phyloP scores from a whole-genome alignment of 92 coral and sea anemone genomes.

The Palythoa grandis region DNA sequence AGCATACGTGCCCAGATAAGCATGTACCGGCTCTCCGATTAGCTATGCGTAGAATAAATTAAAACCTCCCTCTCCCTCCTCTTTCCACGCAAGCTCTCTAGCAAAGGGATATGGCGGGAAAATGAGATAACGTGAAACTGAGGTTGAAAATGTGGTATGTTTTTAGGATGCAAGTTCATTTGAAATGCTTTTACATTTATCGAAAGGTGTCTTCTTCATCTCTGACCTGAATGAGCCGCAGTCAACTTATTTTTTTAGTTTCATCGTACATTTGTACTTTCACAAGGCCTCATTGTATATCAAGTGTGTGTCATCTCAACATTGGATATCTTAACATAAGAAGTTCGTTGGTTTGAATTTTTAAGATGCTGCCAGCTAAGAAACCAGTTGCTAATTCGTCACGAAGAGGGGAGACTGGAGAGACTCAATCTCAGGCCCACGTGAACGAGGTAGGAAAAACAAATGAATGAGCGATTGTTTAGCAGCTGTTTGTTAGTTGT shows the following conservation, averaged over 20 bases:
- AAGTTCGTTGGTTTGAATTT: neutral
- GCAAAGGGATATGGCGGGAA: too few species aligned
- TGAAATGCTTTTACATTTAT: too few species aligned
- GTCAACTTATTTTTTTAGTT: neutral
- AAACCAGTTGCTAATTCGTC: neutral
- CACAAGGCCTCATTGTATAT: neutral
- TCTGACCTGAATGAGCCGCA: too few species aligned
- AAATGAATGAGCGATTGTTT: neutral
- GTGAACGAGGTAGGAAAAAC: neutral
- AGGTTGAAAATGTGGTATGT: too few species aligned
- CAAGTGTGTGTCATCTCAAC: neutral
- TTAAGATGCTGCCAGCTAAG: constrained; percentile 9
- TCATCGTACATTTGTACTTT: neutral
- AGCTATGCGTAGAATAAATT: too few species aligned
- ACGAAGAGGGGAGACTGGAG: neutral
- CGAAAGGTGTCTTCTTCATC: too few species aligned
- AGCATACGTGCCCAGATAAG: too few species aligned
- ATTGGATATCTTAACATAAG: neutral
- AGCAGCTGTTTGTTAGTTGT: neutral
- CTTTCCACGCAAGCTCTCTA: too few species aligned
- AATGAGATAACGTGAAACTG: too few species aligned
- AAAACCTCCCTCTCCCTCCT: too few species aligned
- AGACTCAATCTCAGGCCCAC: neutral
- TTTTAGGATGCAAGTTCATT: too few species aligned
- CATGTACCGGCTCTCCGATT: too few species aligned